These are phyloP conservation scores for Cryptosula pallasiana DNA, from an alignment of 2,888 invertebrate species.

Conservation along the genomic window DNA sequence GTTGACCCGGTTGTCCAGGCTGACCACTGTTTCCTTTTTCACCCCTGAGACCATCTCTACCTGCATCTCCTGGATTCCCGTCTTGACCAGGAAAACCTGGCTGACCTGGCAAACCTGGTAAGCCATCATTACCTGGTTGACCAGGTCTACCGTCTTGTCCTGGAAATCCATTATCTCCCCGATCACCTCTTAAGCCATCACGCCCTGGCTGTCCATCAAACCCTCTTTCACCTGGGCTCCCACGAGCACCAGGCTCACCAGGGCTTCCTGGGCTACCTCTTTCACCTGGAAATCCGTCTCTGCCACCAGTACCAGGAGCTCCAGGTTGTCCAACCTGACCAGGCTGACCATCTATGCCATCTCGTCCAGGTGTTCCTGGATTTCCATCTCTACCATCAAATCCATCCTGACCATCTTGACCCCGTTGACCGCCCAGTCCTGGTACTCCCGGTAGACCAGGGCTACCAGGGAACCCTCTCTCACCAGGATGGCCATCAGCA, in stretches of 20 bases:
- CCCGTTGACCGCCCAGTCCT: constrained; percentile 23
- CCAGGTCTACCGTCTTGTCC: neutral
- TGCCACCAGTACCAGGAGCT: constrained; percentile 21
- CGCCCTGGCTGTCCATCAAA: constrained; percentile 1
- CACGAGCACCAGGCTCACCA: constrained; percentile 24
- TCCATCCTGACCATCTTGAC: constrained; percentile 25
- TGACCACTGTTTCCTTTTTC: constrained; percentile 5
- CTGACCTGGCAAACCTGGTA: neutral
- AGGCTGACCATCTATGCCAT: neutral
- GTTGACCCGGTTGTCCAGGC: constrained; percentile 25
- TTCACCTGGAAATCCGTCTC: neutral
- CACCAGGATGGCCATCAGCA: neutral
- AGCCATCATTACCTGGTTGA: constrained; percentile 17
- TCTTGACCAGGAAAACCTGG: constrained; percentile 24
- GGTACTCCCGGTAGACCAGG: constrained; percentile 27
- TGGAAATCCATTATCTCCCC: neutral
- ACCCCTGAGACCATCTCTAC: neutral
- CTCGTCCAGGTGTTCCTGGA: constrained; percentile 8
- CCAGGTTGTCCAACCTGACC: constrained; percentile 19
- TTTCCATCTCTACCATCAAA: constrained; percentile 24
- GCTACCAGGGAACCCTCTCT: constrained; percentile 8
- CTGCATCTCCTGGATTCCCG: neutral
- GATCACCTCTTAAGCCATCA: constrained; percentile 21
- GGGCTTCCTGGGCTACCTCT: constrained; percentile 23
- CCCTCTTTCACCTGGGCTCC: neutral